phyloP scores from a whole-genome alignment of 1,140 invertebrate genomes.

The Ips typographus region DNA sequence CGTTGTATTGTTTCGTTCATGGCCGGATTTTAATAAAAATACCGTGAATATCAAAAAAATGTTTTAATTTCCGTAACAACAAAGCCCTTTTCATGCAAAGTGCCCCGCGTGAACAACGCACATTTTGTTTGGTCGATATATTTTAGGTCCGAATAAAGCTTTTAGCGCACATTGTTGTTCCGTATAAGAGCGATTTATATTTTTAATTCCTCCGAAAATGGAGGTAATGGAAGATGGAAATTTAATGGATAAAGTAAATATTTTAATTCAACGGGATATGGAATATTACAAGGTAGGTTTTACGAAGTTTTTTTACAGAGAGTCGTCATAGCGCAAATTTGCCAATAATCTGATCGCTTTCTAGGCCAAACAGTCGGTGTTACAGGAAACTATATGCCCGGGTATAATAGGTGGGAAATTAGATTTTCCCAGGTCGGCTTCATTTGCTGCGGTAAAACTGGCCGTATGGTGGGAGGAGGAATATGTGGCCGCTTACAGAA shows the following conservation, averaged over 20 bases:
- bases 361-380: slow-evolving; percentile 70
- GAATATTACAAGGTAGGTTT: slow-evolving; percentile 73
- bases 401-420: slow-evolving; percentile 72
- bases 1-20: too few species aligned
- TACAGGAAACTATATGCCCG: slow-evolving; percentile 72
- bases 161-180: slow-evolving; percentile 19
- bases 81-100: background rate
- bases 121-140: slow-evolving; percentile 32
- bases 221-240: slow-evolving; percentile 84
- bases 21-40: too few species aligned
- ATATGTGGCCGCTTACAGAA: slow-evolving; percentile 59
- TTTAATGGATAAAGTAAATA: slow-evolving; percentile 78
- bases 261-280: slow-evolving; percentile 73
- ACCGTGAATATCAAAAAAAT: background rate
- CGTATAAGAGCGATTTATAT: slow-evolving; percentile 8
- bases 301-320: slow-evolving; percentile 2
- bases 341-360: slow-evolving; percentile 18
- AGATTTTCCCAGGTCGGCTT: slow-evolving; percentile 77
- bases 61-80: slow-evolving; percentile 3
- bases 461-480: slow-evolving; percentile 77
- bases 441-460: slow-evolving; percentile 77
- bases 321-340: slow-evolving; percentile 4
- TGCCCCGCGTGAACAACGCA: background rate
- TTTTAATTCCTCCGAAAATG: slow-evolving; percentile 55
- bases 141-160: slow-evolving; percentile 11